Conservation (phyloP, 2,797 vertebrate genomes). For the Rhincodon typus region DNA sequence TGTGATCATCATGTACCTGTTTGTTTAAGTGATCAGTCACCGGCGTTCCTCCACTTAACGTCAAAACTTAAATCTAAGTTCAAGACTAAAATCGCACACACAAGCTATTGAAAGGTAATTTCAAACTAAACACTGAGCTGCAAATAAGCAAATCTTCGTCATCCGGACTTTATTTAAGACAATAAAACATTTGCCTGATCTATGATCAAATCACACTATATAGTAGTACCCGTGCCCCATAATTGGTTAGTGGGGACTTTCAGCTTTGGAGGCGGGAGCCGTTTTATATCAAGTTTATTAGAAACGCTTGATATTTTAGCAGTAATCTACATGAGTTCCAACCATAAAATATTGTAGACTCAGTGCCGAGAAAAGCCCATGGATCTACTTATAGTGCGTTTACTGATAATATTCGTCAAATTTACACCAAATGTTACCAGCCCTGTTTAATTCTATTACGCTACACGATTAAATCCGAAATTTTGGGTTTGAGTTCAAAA, state of each 20-base stretch:
- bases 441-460: too few species aligned
- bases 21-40: not conserved
- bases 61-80: not conserved
- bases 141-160: not conserved
- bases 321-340: not conserved
- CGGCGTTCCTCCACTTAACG: not conserved
- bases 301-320: not conserved
- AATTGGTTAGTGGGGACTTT: not conserved
- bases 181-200: too few species aligned
- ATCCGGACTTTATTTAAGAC: not conserved
- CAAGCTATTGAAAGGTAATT: not conserved
- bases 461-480: not conserved
- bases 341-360: not conserved
- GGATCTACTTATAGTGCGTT: not conserved
- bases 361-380: not conserved
- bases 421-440: not conserved
- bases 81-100: not conserved
- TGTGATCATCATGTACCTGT: not conserved
- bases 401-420: not conserved
- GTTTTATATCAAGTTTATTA: not conserved
- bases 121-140: not conserved
- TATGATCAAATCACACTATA: not conserved
- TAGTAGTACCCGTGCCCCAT: not conserved
- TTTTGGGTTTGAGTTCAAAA: not conserved
- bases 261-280: not conserved